Conservation (phyloP, 2,888 invertebrate genomes). For the Coenonympha glycerion region DNA sequence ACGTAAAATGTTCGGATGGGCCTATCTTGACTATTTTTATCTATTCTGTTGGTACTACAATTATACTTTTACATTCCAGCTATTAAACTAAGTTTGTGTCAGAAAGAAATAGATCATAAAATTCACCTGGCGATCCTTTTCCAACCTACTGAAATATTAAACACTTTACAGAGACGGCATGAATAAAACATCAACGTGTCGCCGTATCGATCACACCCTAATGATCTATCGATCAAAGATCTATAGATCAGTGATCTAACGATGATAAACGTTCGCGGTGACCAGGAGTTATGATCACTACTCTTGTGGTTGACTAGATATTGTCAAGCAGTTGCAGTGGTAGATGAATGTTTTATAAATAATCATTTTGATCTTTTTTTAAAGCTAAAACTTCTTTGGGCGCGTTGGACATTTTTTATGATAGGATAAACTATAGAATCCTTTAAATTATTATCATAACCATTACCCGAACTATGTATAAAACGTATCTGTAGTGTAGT, state of each 20-base stretch:
- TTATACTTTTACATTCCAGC: background rate
- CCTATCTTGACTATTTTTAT: too few relatives aligned
- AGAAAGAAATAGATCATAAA: background rate
- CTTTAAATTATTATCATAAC: too few relatives aligned
- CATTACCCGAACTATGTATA: too few relatives aligned
- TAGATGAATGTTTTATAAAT: background rate
- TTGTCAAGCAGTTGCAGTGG: background rate
- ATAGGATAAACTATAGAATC: too few relatives aligned
- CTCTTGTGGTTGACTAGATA: constrained; percentile 18
- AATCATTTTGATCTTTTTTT: too few relatives aligned
- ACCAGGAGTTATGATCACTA: constrained; percentile 30
- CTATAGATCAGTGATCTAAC: constrained; percentile 33
- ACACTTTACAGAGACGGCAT: constrained; percentile 20
- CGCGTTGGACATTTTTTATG: too few relatives aligned
- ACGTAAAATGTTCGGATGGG: too few relatives aligned
- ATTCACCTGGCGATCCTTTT: constrained; percentile 4
- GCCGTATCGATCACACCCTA: constrained; percentile 34
- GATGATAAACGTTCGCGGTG: constrained; percentile 28
- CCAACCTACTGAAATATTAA: constrained; percentile 15
- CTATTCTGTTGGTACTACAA: too few relatives aligned
- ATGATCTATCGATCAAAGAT: constrained; percentile 37
- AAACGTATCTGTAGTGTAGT: too few relatives aligned
- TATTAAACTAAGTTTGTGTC: background rate
- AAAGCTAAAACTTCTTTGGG: too few relatives aligned
- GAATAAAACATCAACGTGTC: constrained; percentile 32